Conservation (phyloP, 2,113 vertebrate species). For the Phrynocephalus versicolor region DNA sequence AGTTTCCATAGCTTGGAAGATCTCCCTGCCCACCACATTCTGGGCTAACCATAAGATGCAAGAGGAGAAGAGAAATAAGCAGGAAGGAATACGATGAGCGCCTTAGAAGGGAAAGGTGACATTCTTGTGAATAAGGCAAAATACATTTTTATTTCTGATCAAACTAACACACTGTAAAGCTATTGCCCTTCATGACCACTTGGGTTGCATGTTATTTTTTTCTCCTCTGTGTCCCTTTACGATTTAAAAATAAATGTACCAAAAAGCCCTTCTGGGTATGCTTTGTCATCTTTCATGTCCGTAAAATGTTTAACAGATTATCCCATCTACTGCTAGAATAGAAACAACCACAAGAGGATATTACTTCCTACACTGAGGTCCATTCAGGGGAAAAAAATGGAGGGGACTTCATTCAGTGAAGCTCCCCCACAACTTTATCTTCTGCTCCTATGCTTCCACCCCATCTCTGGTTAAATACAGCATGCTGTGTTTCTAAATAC, state of each 20-base stretch:
- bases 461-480: neutral
- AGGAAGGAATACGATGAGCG: neutral
- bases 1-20: too few species aligned
- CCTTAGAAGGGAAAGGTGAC: neutral
- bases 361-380: neutral
- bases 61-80: neutral
- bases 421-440: too few species aligned
- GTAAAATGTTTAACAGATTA: neutral
- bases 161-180: neutral
- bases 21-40: too few species aligned
- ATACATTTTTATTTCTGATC: neutral
- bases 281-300: neutral
- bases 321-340: neutral
- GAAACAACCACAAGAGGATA: neutral
- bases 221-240: constrained; percentile 7
- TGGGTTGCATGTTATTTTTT: neutral
- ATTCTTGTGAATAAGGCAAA: neutral
- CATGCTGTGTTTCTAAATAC: neutral
- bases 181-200: neutral
- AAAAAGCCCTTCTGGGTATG: neutral
- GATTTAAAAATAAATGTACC: neutral
- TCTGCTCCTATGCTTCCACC: neutral
- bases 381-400: neutral
- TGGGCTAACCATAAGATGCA: neutral
- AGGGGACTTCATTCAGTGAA: neutral